These are phyloP conservation scores for Cotesia typhae DNA, from an alignment of 1,140 invertebrate species.

Conservation along the genomic window DNA sequence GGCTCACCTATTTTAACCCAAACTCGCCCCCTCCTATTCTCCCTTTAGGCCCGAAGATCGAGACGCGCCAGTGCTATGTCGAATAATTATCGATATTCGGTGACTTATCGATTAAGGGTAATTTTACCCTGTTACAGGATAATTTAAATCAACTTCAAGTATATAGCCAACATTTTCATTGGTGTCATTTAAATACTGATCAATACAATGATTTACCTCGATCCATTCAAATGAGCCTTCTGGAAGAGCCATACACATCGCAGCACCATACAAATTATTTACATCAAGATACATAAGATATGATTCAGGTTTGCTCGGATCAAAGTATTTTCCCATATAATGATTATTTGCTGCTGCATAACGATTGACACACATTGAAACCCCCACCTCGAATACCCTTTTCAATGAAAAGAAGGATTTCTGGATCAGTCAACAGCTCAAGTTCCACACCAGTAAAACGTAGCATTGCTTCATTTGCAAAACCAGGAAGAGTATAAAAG, in stretches of 20 bases:
- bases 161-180: background rate
- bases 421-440: slow-evolving; percentile 62
- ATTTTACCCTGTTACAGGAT: no score
- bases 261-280: slow-evolving; percentile 54
- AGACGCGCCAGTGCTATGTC: no score
- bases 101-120: no score
- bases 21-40: no score
- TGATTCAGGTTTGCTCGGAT: slow-evolving; percentile 36
- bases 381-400: slow-evolving; percentile 43
- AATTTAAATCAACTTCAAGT: slow-evolving; percentile 32
- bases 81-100: no score
- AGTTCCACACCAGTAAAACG: slow-evolving; percentile 57
- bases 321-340: slow-evolving; percentile 41
- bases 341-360: slow-evolving; percentile 51
- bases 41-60: no score
- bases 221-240: slow-evolving; percentile 46
- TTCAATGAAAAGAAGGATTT: slow-evolving; percentile 54
- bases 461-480: slow-evolving; percentile 58
- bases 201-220: slow-evolving; percentile 39
- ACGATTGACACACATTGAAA: slow-evolving; percentile 51
- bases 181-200: no score
- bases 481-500: slow-evolving; percentile 55
- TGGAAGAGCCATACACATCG: slow-evolving; percentile 44
- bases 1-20: no score
- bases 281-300: slow-evolving; percentile 50